Evolutionary conservation across 2,888 invertebrate species (phyloP), one percentile per base, ranked within the genome.

Genomic region (Tetrapedia diversipes): DNA sequence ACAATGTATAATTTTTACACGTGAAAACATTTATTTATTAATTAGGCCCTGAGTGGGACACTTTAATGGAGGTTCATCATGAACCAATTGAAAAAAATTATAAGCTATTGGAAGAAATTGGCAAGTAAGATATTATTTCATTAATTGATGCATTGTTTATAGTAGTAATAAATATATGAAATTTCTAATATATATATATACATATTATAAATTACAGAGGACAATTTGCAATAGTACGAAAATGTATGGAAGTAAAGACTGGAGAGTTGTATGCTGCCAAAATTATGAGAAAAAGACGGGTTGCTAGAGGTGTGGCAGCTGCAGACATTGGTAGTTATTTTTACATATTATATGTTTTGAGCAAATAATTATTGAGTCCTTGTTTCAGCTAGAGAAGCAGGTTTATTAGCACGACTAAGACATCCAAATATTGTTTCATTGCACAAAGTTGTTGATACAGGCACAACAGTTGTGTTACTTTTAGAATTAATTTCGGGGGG

Each of bases 401-500:
- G 92, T 72, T 92, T 95, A 63, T 89, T 95, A 69, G 92, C 92
- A 74, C 92, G 93, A 74, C 90, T 95, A 66, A 92, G 93, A 78
- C 95, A 95, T 89, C 93, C 93, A n/a, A 94, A 94, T 82, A 93
- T 95, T 77, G 94, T 95, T 82, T 93, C 93, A 54, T 89, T 95
- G 63, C 92, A 94, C 88, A 94, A 94, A 86, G 94, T 94, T 37
- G 94, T 93, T 88, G 94, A 95, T 81, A 94, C 93, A 60, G 92
- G 93, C 47, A 92, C 92, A 71, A 93, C 94, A 73, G 94, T 94
- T 67, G 93, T 95, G 70, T 92, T 95, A 37, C 92, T 95, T 34
- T 90, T 95, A 75, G 94, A 95, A 90, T 91, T 95, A 93, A 94
- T 95, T 51, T 92, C 93, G 76, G 95, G 95, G 53, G 95, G 95